Evolutionary conservation across 1,140 invertebrate genomes (phyloP), one percentile per base, ranked within the genome.

Genomic region (Steinernema feltiae): DNA sequence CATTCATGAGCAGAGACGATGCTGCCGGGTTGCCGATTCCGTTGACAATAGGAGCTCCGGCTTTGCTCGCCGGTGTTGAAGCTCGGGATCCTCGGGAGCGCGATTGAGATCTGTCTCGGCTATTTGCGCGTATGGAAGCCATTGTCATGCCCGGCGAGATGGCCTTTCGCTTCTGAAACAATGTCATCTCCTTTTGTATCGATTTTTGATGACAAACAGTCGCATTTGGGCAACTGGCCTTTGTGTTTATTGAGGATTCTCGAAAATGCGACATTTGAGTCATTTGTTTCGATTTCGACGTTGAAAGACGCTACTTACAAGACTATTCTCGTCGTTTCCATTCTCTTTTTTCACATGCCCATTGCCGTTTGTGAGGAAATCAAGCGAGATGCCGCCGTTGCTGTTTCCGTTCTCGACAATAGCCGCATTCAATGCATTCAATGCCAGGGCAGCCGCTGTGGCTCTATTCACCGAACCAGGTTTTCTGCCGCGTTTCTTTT

Each of bases 121-220:
- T 41, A 18, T 63, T 21, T 63, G 53, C 15, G 2, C 24, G 12
- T 15, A 63, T 63, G 2, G 53, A 63, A 3, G 53, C 53, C 15
- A 63, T 63, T 15, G 53, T 63, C 53, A 63, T 63, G 53, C 53
- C 53, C 7, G 53, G 53, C 7, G 53, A 63, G 7, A 63, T 63
- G 15, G 41, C 7, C 41, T 46, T 46, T 46, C 53, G 53, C 3
- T 21, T 12, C 53, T 63, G 53, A 63, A 63, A 63, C 24, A 21
- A 17, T 7, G 24, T 15, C 15, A 63, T 27, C 24, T 63, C 3
- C 53, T 3, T 41, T 7, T 41, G 7, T 41, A 63, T 63, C 15
- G 15, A 63, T 63, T 63, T 63, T 63, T 27, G 53, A 63, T 7
- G 24, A 63, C 15, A 27, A 27, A 15, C 2, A 63, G 24, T 15